Percentiles rank a stretch among this genome's conserved stretches.
These are phyloP conservation scores for Saccostrea cuccullata DNA, from an alignment of 1,140 invertebrate species.

Conservation along the genomic window DNA sequence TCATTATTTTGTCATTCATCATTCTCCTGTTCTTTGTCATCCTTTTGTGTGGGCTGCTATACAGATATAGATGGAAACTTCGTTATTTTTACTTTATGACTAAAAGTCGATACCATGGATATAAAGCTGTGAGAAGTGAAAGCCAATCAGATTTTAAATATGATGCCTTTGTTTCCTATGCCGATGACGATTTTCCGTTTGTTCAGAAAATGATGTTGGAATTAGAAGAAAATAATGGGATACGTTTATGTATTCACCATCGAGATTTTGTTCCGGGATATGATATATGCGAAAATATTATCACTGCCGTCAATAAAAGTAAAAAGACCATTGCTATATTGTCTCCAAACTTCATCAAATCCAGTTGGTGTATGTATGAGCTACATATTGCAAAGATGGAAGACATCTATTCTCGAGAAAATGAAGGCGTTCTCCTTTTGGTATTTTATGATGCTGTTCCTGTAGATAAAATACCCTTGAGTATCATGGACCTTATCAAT, in stretches of 20 bases:
- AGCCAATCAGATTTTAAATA: no score
- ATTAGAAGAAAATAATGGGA: no score
- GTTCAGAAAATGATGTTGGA: no score
- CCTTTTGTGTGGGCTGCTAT: slow-evolving; percentile 14
- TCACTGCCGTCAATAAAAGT: slow-evolving; percentile 82
- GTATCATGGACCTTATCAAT: no score
- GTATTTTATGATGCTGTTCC: slow-evolving; percentile 58
- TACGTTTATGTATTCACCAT: no score
- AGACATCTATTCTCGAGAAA: slow-evolving; percentile 41
- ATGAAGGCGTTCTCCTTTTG: slow-evolving; percentile 57
- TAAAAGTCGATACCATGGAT: no score
- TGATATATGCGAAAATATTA: slow-evolving; percentile 82
- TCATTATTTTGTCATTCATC: not conserved
- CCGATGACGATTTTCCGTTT: no score
- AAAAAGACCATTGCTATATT: slow-evolving; percentile 77
- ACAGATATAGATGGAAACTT: slow-evolving; percentile 52
- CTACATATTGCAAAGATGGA: slow-evolving; percentile 77
- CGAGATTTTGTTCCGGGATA: slow-evolving; percentile 64
- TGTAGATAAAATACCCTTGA: no score
- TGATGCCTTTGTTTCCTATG: no score
- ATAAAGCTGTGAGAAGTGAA: no score
- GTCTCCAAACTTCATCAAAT: slow-evolving; percentile 81
- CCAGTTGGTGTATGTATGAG: slow-evolving; percentile 86
- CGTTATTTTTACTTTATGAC: no score
- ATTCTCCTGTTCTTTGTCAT: slow-evolving; percentile 40